Conservation (phyloP, 2,113 vertebrate species). For the Glaucidium brasilianum region DNA sequence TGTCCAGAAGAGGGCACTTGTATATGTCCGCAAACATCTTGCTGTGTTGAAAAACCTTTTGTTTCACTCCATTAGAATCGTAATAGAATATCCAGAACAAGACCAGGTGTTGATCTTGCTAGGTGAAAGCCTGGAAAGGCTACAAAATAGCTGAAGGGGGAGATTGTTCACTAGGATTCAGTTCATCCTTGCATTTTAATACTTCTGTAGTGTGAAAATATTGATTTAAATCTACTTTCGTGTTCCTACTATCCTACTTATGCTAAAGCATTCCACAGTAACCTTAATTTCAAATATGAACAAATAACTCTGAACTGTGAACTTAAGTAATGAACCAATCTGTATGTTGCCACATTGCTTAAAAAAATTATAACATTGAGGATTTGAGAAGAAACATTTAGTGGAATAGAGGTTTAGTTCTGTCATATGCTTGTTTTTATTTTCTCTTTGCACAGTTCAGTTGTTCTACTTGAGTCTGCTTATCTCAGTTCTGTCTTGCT, state of each 20-base stretch:
- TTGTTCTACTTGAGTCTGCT: background rate
- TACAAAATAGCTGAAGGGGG: background rate
- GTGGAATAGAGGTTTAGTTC: background rate
- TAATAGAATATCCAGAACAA: background rate
- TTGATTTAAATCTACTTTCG: background rate
- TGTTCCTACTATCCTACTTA: background rate
- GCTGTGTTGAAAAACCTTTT: background rate
- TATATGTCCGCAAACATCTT: background rate
- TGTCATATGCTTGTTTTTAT: background rate
- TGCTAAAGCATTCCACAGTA: background rate
- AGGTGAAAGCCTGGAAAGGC: background rate
- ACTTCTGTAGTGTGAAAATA: background rate
- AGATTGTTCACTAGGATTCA: background rate
- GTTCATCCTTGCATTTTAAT: background rate
- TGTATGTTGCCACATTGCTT: background rate
- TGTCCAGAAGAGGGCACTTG: slow-evolving; percentile 16
- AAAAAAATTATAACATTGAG: background rate
- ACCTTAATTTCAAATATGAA: background rate
- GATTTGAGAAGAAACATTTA: background rate
- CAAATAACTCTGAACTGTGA: background rate
- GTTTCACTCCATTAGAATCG: background rate
- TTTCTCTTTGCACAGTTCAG: background rate
- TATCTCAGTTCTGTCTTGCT: background rate
- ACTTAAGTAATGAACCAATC: background rate
- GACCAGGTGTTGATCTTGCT: background rate